Evolutionary conservation across 2,113 vertebrate genomes (phyloP).

Genomic region (Steatornis caripensis): DNA sequence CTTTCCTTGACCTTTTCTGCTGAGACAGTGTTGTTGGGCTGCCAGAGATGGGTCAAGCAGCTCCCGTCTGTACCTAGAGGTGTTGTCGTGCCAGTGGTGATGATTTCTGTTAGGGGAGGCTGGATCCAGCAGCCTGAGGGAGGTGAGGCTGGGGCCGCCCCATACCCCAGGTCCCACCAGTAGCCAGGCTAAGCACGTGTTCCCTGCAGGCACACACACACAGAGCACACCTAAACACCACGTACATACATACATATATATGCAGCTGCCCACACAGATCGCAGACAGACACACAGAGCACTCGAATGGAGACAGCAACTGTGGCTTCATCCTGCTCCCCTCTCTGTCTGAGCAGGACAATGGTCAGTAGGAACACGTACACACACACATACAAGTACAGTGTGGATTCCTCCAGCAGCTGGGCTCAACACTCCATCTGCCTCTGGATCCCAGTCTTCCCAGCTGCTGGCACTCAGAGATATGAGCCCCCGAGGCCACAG

Average conservation of each 20-base stretch:
- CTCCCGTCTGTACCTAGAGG: background rate
- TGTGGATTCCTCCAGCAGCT: background rate
- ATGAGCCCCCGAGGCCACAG: background rate
- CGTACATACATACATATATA: fast-evolving
- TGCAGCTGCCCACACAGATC: too few relatives aligned
- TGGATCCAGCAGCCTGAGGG: background rate
- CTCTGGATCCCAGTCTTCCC: background rate
- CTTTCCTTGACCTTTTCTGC: background rate
- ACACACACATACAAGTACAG: background rate
- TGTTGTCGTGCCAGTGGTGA: background rate
- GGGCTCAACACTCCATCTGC: background rate
- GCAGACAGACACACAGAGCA: background rate
- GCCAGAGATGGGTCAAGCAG: background rate
- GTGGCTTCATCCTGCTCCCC: background rate
- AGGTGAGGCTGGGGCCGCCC: background rate
- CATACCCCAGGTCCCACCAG: background rate
- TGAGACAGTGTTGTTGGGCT: fast-evolving
- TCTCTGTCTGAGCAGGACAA: background rate
- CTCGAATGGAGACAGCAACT: background rate
- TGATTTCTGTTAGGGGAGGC: background rate
- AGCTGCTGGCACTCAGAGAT: background rate
- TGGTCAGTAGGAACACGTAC: fast-evolving
- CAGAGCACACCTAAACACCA: background rate
- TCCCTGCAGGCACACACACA: background rate
- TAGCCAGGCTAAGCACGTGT: fast-evolving